Base-by-base conservation (phyloP, 2,797 vertebrate genomes). In the Neopelma chrysocephalum region DNA sequence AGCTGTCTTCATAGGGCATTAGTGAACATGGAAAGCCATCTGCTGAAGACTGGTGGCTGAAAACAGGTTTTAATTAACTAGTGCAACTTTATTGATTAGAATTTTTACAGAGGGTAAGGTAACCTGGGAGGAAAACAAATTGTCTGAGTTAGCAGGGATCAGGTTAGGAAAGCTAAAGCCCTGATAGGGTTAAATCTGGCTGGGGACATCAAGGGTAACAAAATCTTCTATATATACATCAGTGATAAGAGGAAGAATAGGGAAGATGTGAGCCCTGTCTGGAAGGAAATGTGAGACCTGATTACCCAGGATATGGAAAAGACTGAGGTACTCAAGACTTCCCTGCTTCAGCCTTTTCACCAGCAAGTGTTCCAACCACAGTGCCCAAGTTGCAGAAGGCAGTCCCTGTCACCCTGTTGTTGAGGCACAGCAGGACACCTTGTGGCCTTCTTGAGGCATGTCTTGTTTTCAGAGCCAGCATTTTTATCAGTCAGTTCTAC, bases 21-120 rank as follows among this genome's bases (percentile, higher is more conserved):
- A 48, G n/a, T 60, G 48, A 93, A 76, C 45, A n/a, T 75, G 29
- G 65, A 62, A 88, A 91, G 43, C 84, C 62, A 79, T 94, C 77
- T 93, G 56, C 60, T 3, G 3, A 81, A 62, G 32, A 23, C 21
- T 82, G 40, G 40, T 82, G 40, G 17, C 47, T 76, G 86, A 79
- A 89, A 93, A 69, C 54, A 89, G 25, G 18, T 89, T 92, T 92
- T 87, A 78, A 81, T 90, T 86, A 85, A 57, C 19, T 70, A 42
- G n/a, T 15, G 17, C 25, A 27, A 89, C 60, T 87, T 77, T 56
- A 75, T 22, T 48, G 20, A 50, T 56, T 23, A 42, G 20, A 23
- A 14, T 50, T 69, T 82, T 76, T 76, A 25, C 32, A n/a, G 32
- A 38, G 9, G 7, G 6, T 48, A 36, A 56, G 22, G 62, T 42